These are phyloP conservation scores for Nemotelus pantherinus DNA, from an alignment of 2,888 invertebrate species.

Conservation along the genomic window DNA sequence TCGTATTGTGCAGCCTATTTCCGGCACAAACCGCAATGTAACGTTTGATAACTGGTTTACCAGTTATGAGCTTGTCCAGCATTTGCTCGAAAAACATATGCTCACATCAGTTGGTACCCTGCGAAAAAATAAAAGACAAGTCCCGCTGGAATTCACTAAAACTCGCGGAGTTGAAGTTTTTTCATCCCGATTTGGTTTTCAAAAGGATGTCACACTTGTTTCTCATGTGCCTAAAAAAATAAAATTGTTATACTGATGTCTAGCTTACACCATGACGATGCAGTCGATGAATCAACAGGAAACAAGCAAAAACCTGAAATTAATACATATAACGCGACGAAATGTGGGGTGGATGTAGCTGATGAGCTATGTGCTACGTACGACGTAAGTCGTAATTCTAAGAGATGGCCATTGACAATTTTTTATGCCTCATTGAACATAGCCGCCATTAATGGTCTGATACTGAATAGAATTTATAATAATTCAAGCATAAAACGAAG, in stretches of 20 bases:
- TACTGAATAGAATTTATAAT: too few species aligned
- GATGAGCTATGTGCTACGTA: too few species aligned
- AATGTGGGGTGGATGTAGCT: too few species aligned
- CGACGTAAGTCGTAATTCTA: too few species aligned
- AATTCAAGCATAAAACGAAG: too few species aligned
- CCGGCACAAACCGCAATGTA: constrained; percentile 20
- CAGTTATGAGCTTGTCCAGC: constrained; percentile 10
- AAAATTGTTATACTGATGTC: constrained; percentile 5
- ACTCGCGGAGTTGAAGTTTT: constrained; percentile 3
- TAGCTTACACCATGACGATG: neutral
- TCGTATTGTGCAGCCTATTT: neutral
- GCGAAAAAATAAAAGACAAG: constrained; percentile 17
- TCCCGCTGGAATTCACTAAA: neutral
- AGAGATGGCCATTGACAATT: too few species aligned
- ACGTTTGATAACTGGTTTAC: constrained; percentile 34
- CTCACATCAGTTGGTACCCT: constrained; percentile 29
- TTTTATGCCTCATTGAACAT: too few species aligned
- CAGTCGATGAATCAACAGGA: neutral
- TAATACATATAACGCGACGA: too few species aligned
- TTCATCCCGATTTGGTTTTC: neutral
- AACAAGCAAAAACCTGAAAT: neutral
- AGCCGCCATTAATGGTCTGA: too few species aligned
- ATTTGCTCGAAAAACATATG: constrained; percentile 30
- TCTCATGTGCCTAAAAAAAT: constrained; percentile 7
- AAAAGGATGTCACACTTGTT: constrained; percentile 3